Evolutionary conservation across 2,113 vertebrate species (phyloP), one percentile per base, ranked within the genome.

Genomic region (Saguinus imperator): DNA sequence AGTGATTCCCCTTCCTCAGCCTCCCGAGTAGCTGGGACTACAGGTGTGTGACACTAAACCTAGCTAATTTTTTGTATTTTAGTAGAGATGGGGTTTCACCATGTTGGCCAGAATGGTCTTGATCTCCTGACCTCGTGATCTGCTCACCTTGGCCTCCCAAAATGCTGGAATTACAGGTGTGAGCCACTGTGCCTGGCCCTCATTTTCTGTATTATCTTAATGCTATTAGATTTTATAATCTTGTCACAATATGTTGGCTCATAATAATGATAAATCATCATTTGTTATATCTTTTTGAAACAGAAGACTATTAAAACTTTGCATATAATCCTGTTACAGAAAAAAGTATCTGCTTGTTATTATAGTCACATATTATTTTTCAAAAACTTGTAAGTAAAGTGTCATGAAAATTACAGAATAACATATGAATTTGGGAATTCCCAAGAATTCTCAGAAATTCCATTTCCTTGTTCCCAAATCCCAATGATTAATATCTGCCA

Each of bases 291-390:
- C 21, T 68, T 81, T 84, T 90, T 96, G 37, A 48, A 80, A 75
- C 29, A 91, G 13, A 91, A 80, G 35, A 84, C n/a, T 45, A 86
- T 43, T 50, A 43, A 85, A 70, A 50, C 23, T 52, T 88, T 82
- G 82, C 3, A 77, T 32, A 64, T 52, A 76, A 48, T 61, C n/a
- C 5, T 86, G 14, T 87, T 61, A 32, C 6, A 48, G 79, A 95
- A 75, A 90, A 48, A 37, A 94, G 93, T 93, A n/a, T 61, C 40
- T 88, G 40, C 2, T 80, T 77, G 75, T 81, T 94, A 35, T 58
- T 92, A 48, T 92, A 61, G 40, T 84, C 14, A 76, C 29, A 79
- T 88, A n/a, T 13, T 94, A 40, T 94, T 94, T 96, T 94, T 80
- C 55, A 88, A 84, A 96, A 79, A 37, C 6, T 52, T 35, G 11